Evolutionary conservation across 2,797 vertebrate genomes (phyloP), one percentile per base, ranked within the genome.

Genomic region (Microctenopoma lineatum): DNA sequence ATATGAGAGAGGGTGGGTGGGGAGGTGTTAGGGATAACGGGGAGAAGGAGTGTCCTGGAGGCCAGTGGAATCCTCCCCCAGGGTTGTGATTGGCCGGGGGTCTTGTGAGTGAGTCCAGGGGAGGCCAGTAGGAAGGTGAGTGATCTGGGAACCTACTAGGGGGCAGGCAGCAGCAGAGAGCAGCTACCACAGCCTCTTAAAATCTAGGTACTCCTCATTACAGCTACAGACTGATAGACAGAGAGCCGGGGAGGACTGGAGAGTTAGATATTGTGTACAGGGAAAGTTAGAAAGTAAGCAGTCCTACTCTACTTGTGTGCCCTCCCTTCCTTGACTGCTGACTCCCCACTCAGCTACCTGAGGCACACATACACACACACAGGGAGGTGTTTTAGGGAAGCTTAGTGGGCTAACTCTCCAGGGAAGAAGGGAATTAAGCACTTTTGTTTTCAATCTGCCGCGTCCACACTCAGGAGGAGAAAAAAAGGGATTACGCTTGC

Each of bases 41-140:
- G 77, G 54, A 75, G 78, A 72, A 71, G 92, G 90, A 84, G 89
- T 86, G 87, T 89, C 85, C 69, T 62, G 48, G 16, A 54, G 74
- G 54, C 64, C 61, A 42, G 11, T 72, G 73, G 79, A 82, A 79
- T 56, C 83, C 86, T 83, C 93, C 93, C 84, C 83, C 83, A 41
- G n/a, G 0, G 14, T 27, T 81, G 77, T 65, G 81, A 93, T 94
- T 94, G 93, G 94, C 65, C 73, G 51, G 70, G 59, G 70, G 45
- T 51, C 80, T 47, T 69, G 53, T 90, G 90, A 90, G 89, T 82
- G 90, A 92, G 78, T 75, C 81, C 81, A 86, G 77, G 82, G 88
- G 88, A 90, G 87, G 90, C 90, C 91, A 93, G 89, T 94, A 85
- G 80, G 91, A 88, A 92, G 90, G 85, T 87, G 87, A 90, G 79